Evolutionary conservation across 2,888 invertebrate genomes (phyloP), one percentile per base, ranked within the genome.

Genomic region (Pherbina coryleti): DNA sequence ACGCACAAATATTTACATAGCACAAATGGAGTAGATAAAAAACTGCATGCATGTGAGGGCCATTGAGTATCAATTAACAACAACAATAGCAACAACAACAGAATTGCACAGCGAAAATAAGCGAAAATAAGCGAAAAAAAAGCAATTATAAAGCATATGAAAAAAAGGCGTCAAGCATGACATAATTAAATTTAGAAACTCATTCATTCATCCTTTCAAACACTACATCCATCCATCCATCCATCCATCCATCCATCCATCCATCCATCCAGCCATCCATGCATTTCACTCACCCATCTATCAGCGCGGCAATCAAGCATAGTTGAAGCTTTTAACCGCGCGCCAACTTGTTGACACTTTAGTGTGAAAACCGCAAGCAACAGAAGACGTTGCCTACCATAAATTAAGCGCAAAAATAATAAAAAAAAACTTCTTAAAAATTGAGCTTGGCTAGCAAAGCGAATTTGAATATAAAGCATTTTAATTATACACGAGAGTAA

Each of bases 311-410:
- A 44, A 44, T 14, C 11, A 31, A 44, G 22, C 37, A 31, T 44
- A 25, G 14, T 51, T n/a, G 37, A 51, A 49, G 49, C 49, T 34
- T 28, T 75, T 60, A 67, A 75, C 60, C 25, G 34, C 37, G n/a
- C 57, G 34, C 11, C 75, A 53, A 75, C 75, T 75, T 70, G 71
- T 71, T 75, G 75, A 70, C 71, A 55, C 55, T 75, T 72, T 71
- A 78, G 78, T 75, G 55, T 44, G 55, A 49, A 49, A 19, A 22
- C 19, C 14, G 64, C 70, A 14, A 62, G 75, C 74, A 28, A 55
- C 71, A 11, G 64, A 25, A 34, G 22, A 53, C 22, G 70, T 69
- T 64, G 64, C 55, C 55, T 22, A 7, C n/a, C 55, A n/a, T 11
- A 22, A 19, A 60, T 22, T 25, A 14, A 19, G 57, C 22, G 25